Evolutionary conservation across 2,888 invertebrate species (phyloP).

Genomic region (Acutogordius australiensis): DNA sequence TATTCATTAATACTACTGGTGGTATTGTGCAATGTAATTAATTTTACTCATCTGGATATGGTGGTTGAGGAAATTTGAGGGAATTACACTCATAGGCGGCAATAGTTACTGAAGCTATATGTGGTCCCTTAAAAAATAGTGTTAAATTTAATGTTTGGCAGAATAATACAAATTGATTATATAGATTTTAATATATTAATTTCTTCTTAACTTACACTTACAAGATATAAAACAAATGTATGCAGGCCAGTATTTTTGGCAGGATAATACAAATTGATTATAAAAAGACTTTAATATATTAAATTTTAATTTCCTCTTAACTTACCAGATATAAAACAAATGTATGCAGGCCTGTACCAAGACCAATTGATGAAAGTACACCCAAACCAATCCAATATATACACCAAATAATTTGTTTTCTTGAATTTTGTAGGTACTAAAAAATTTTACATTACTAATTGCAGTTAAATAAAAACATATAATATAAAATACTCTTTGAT

Average conservation of each 20-base stretch:
- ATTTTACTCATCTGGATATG: constrained; percentile 81
- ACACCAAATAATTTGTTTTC: constrained; percentile 35
- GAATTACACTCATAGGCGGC: constrained; percentile 89
- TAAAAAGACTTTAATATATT: no score
- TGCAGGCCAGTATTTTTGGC: no score
- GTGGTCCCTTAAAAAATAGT: constrained; percentile 41
- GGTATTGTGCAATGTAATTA: no score
- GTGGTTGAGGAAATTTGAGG: constrained; percentile 77
- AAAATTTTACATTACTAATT: no score
- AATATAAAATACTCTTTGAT: constrained; percentile 18
- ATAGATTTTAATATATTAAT: no score
- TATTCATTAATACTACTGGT: no score
- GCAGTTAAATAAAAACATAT: background rate
- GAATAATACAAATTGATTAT: no score
- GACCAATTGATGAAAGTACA: constrained; percentile 75
- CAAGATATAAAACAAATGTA: no score
- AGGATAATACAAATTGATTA: no score
- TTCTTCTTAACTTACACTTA: no score
- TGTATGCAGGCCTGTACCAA: constrained; percentile 91
- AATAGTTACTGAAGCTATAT: constrained; percentile 83
- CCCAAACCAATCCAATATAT: constrained; percentile 72
- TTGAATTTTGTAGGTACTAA: background rate
- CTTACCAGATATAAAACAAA: constrained; percentile 61
- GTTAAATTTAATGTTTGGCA: background rate
- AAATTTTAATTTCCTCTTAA: no score